Conservation (phyloP, 2,797 vertebrate species). For the Pipistrellus nathusii region DNA sequence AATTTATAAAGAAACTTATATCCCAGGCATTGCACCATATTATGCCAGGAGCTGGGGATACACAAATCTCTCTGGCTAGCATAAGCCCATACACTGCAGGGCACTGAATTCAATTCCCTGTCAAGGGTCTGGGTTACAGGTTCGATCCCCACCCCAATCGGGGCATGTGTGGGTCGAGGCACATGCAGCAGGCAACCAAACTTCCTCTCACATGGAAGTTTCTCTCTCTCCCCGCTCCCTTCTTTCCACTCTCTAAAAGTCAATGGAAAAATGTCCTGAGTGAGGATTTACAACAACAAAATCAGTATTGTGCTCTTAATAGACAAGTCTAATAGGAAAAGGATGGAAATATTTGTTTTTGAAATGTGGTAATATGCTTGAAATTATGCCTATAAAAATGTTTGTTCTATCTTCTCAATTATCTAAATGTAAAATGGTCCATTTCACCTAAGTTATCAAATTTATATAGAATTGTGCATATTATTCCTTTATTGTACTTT, state of each 20-base stretch:
- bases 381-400: not conserved
- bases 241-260: too few relatives aligned
- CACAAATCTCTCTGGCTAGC: not conserved
- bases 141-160: too few relatives aligned
- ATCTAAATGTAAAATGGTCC: slow-evolving; percentile 7
- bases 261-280: too few relatives aligned
- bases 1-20: not conserved
- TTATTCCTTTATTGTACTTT: not conserved
- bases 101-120: too few relatives aligned
- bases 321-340: not conserved
- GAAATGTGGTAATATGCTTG: not conserved
- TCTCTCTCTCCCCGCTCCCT: too few relatives aligned
- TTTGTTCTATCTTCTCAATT: not conserved
- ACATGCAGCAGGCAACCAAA: too few relatives aligned
- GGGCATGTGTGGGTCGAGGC: too few relatives aligned
- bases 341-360: not conserved
- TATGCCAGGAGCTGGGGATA: not conserved
- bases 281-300: too few relatives aligned
- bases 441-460: slow-evolving; percentile 40
- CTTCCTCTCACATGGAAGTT: too few relatives aligned
- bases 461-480: not conserved
- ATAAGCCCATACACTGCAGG: too few relatives aligned
- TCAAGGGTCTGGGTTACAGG: too few relatives aligned
- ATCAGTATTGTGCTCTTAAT: not conserved
- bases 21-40: not conserved